These are phyloP conservation scores for Myopa testacea DNA, from an alignment of 2,888 invertebrate genomes.

Conservation along the genomic window DNA sequence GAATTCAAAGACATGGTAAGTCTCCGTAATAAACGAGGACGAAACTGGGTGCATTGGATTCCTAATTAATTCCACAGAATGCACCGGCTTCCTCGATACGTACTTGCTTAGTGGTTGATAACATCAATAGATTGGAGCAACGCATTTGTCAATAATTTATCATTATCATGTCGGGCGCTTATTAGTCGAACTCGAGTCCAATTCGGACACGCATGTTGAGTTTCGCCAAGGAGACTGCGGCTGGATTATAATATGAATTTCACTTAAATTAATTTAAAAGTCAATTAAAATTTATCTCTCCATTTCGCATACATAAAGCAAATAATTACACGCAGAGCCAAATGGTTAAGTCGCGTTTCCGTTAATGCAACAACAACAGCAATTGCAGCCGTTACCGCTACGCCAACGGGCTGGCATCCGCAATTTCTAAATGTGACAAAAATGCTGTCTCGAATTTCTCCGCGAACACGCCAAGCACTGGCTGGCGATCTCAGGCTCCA, in stretches of 20 bases:
- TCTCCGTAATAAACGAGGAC: no score
- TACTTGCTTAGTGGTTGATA: neutral
- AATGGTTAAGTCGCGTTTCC: constrained; percentile 39
- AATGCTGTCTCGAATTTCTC: constrained; percentile 37
- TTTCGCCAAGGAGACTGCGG: constrained; percentile 5
- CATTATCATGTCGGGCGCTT: constrained; percentile 10
- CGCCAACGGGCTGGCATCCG: constrained; percentile 18
- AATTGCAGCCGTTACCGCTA: constrained; percentile 11
- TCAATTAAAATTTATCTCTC: constrained; percentile 46
- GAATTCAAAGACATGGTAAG: no score
- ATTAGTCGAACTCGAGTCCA: constrained; percentile 19
- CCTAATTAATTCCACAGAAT: neutral
- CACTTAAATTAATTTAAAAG: constrained; percentile 42
- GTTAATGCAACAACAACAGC: constrained; percentile 34
- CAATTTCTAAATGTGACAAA: constrained; percentile 40
- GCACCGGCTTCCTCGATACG: no score
- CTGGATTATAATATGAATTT: constrained; percentile 38
- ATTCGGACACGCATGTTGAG: constrained; percentile 7
- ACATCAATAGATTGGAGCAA: constrained; percentile 7
- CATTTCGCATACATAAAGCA: constrained; percentile 33
- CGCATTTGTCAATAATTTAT: constrained; percentile 16
- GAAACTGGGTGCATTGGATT: no score
- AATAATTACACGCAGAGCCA: constrained; percentile 35
- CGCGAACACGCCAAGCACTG: constrained; percentile 22
- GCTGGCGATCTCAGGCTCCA: neutral